A percentile compares a stretch with the other conserved stretches of the same genome.
Evolutionary conservation across 2,113 vertebrate genomes (phyloP).

Genomic region (Stigmatopora argus): DNA sequence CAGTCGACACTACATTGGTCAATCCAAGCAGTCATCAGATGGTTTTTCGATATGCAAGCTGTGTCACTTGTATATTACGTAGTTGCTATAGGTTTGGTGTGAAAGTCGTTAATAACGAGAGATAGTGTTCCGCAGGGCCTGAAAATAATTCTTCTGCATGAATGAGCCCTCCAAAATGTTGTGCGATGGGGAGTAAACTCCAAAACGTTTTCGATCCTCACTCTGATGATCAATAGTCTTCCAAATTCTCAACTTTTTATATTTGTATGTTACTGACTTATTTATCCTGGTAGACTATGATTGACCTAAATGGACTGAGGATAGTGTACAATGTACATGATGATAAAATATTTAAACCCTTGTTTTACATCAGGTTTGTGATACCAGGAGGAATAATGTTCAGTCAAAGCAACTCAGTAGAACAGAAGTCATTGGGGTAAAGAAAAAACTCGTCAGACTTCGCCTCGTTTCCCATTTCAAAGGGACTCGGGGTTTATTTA

Average conservation of each 20-base stretch:
- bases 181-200: background rate
- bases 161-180: background rate
- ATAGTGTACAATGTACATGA: background rate
- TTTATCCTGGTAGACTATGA: background rate
- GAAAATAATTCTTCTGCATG: background rate
- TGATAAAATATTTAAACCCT: background rate
- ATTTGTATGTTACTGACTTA: background rate
- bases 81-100: background rate
- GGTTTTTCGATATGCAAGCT: no score
- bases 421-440: background rate
- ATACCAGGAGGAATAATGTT: background rate
- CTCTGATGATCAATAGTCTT: background rate
- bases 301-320: no score
- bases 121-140: background rate
- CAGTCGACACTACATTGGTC: background rate
- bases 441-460: background rate
- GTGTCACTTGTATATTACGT: background rate
- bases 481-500: background rate
- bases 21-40: background rate
- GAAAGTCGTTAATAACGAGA: background rate
- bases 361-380: slow-evolving; percentile 2
- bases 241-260: background rate
- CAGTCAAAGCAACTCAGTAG: background rate
- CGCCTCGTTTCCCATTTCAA: background rate
- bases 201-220: background rate